Percentiles rank a stretch among this genome's conserved stretches.
Evolutionary conservation across 2,797 vertebrate genomes (phyloP).

Genomic region (Lateolabrax maculatus): DNA sequence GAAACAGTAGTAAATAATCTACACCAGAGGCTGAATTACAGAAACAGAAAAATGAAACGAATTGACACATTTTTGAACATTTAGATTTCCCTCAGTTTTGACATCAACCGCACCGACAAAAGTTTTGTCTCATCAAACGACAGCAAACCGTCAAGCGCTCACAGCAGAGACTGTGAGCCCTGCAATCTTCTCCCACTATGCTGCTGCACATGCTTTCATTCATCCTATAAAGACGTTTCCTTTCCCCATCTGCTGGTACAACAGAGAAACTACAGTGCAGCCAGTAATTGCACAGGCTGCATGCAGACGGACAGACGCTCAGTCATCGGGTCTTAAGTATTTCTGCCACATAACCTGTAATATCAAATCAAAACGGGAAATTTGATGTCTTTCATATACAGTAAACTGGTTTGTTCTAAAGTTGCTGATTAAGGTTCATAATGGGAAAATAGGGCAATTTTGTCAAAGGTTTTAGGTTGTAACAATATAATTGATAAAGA

Average conservation of each 20-base stretch:
- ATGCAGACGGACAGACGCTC: background rate
- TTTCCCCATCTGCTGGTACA: slow-evolving; percentile 84
- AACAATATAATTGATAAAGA: background rate
- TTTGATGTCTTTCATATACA: background rate
- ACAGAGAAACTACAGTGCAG: slow-evolving; percentile 50
- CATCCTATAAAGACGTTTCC: slow-evolving; percentile 69
- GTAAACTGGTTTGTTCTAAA: background rate
- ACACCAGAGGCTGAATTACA: background rate
- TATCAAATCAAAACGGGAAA: background rate
- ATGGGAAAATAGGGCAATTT: background rate
- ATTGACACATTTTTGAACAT: background rate
- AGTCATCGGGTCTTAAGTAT: background rate
- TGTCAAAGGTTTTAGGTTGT: background rate
- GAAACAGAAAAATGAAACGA: background rate
- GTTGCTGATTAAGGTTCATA: background rate
- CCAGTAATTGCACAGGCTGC: background rate
- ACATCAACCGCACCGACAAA: background rate
- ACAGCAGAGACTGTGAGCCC: slow-evolving; percentile 12
- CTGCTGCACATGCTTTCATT: slow-evolving; percentile 23
- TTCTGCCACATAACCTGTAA: no score
- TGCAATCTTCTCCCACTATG: slow-evolving; percentile 1
- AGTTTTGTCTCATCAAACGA: background rate
- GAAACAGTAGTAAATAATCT: background rate
- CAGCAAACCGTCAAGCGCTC: background rate
- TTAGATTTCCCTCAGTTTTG: background rate